Percentiles rank a stretch among this genome's conserved stretches.
These are phyloP conservation scores for Geodia barretti DNA, from an alignment of 37 sponge, comb jelly and placozoan species.

Conservation along the genomic window DNA sequence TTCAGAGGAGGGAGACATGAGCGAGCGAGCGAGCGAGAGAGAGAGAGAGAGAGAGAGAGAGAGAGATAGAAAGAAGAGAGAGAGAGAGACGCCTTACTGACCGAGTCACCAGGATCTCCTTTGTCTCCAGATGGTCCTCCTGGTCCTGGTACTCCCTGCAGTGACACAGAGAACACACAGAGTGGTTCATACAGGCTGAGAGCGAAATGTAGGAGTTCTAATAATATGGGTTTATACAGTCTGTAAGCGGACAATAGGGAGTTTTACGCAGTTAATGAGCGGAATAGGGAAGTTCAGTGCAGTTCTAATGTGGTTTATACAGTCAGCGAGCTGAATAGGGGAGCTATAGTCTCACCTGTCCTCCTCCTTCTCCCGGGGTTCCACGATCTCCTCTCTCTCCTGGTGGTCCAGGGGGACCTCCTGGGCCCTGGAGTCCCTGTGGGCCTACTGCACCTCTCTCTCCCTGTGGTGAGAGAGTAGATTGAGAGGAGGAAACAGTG, in stretches of 20 bases:
- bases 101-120: background rate
- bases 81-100: background rate
- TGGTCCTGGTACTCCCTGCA: no score
- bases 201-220: no score
- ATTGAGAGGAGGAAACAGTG: no score
- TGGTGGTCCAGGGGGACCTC: constrained; percentile 1
- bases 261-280: no score
- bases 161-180: no score
- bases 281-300: no score
- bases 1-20: background rate
- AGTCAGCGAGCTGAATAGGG: no score
- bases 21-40: background rate
- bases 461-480: no score
- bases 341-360: background rate
- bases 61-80: background rate
- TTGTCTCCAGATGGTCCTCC: constrained; percentile 7
- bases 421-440: constrained; percentile 7
- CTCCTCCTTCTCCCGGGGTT: background rate
- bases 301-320: no score
- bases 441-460: background rate
- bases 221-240: no score
- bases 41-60: background rate
- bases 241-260: no score
- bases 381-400: constrained; percentile 2
- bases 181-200: no score